Base-by-base conservation (phyloP, 2,113 vertebrate species). In the Lipotes vexillifer region DNA sequence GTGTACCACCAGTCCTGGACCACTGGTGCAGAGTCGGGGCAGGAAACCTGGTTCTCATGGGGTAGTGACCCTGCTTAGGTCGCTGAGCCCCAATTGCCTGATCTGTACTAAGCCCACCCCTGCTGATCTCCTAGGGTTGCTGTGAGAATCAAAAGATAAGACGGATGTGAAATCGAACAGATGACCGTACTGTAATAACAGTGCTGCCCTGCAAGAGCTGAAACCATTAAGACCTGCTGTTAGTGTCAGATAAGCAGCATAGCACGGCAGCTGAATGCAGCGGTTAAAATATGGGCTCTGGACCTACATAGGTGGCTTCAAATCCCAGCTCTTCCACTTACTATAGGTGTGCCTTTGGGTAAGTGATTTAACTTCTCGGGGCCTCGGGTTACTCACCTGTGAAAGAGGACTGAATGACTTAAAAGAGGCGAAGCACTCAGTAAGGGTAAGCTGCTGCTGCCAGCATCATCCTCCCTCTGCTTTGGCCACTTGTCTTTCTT, bases 231-330 rank as follows among this genome's bases (percentile, higher is more conserved):
- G 17, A 78, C 78, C 44, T 52, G 12, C 9, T 59, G 31, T 92
- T 20, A 6, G 25, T 15, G 59, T 69, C 87, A n/a, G 8, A 75
- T 44, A 31, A 49, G 36, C 13, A 36, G 33, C 5, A 4, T 18
- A 3, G 41, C 36, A 52, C 15, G 11, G 6, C 1, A 2, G 8
- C 46, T 29, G 68, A 46, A 36, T 0, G 1, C 18, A 14, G 7
- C 3, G 27, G 10, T 21, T n/a, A 84, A 65, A 14, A 21, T 5
- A 33, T 0, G 6, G 59, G 12, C 87, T 14, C 68, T 38, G n/a
- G n/a, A 81, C 20, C 61, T 74, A 17, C 10, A 1, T 0, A 17
- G 3, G 20, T 66, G 57, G 10, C 18, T 91, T 66, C 29, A 59
- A 14, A 86, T 36, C 29, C 31, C 10, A 85, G 12, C n/a, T 44